Percentiles rank a stretch among this genome's conserved stretches.
Evolutionary conservation across 2,888 invertebrate genomes (phyloP).

Genomic region (Phasia obesa): DNA sequence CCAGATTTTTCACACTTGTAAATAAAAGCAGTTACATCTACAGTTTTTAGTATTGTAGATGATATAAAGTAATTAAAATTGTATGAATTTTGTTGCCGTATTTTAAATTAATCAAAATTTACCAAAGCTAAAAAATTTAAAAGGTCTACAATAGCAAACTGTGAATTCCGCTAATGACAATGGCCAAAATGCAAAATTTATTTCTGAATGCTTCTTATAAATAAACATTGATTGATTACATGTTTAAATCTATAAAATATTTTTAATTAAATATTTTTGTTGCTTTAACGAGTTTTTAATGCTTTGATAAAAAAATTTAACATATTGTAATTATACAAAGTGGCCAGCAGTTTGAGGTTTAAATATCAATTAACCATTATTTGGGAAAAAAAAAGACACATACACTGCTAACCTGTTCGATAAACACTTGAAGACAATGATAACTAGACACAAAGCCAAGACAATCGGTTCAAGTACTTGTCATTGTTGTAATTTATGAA

Average conservation of each 20-base stretch:
- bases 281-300: constrained; percentile 10
- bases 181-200: too few relatives aligned
- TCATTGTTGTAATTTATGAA: constrained; percentile 28
- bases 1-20: too few relatives aligned
- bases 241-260: background rate
- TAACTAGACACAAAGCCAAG: constrained; percentile 5
- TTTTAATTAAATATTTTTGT: constrained; percentile 20
- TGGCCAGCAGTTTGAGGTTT: constrained; percentile 39
- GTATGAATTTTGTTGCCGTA: too few relatives aligned
- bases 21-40: too few relatives aligned
- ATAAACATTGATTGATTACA: too few relatives aligned
- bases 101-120: too few relatives aligned
- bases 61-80: too few relatives aligned
- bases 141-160: too few relatives aligned
- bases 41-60: too few relatives aligned
- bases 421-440: constrained; percentile 14
- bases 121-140: too few relatives aligned
- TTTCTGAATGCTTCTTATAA: too few relatives aligned
- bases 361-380: constrained; percentile 61
- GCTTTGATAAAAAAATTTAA: constrained; percentile 18
- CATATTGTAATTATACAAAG: constrained; percentile 43
- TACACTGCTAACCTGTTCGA: background rate
- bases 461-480: constrained; percentile 24
- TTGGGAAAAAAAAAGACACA: constrained; percentile 26
- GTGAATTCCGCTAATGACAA: too few relatives aligned